phyloP scores from a whole-genome alignment of 2,797 vertebrate genomes.

The Leucoraja ocellata region DNA sequence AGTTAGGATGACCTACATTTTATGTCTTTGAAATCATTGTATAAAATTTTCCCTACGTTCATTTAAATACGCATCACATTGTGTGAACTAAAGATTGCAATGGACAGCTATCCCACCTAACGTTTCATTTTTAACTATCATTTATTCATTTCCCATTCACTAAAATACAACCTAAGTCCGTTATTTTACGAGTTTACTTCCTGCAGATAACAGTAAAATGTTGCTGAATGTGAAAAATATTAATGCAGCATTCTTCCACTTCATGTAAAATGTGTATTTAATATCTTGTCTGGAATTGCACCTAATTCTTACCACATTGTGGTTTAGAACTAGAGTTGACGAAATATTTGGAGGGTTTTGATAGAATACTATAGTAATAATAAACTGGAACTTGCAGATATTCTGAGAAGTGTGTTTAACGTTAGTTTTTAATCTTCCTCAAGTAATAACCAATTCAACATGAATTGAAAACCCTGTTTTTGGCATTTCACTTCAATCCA shows the following conservation, averaged over 20 bases:
- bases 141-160: slow-evolving; percentile 2
- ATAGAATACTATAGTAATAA: background rate
- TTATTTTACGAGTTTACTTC: slow-evolving; percentile 11
- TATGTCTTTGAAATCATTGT: too few relatives aligned
- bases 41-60: background rate
- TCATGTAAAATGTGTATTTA: slow-evolving; percentile 35
- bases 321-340: background rate
- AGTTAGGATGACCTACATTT: background rate
- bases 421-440: background rate
- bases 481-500: slow-evolving; percentile 17
- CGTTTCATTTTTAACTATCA: slow-evolving; percentile 17
- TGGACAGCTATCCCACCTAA: background rate
- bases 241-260: slow-evolving; percentile 33
- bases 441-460: background rate
- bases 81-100: background rate
- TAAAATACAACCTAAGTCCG: background rate
- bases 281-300: slow-evolving; percentile 9
- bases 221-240: slow-evolving; percentile 36
- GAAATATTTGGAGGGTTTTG: slow-evolving; percentile 18
- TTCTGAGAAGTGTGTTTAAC: slow-evolving; percentile 8
- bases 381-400: background rate
- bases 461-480: background rate
- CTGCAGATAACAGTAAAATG: slow-evolving; percentile 28
- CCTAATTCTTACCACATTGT: slow-evolving; percentile 32
- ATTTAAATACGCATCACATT: slow-evolving; percentile 9